Evolutionary conservation across 1,140 invertebrate species (phyloP).

Genomic region (Formica exsecta): DNA sequence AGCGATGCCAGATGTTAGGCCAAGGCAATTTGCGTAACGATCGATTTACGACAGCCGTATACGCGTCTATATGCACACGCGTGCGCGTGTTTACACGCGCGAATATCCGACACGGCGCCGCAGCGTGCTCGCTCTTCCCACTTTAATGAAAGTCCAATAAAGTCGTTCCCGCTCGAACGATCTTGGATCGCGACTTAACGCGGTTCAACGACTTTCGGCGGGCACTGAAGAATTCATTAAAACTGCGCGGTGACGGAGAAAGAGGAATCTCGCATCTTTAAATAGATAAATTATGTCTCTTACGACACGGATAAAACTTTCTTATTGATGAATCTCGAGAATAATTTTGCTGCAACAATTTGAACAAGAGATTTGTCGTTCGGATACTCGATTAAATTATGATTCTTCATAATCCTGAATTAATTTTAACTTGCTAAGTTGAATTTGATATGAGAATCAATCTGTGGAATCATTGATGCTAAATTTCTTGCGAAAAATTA

Average conservation of each 20-base stretch:
- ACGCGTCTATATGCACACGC: background rate
- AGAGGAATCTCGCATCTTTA: constrained; percentile 34
- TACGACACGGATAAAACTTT: constrained; percentile 14
- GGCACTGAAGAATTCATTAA: constrained; percentile 60
- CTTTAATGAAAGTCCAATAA: constrained; percentile 76
- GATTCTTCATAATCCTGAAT: background rate
- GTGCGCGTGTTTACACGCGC: background rate
- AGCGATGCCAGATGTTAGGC: constrained; percentile 74
- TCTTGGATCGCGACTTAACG: constrained; percentile 60
- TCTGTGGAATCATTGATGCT: background rate
- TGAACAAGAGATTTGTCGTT: too few relatives aligned
- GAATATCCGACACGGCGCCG: constrained; percentile 8
- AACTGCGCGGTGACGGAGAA: background rate
- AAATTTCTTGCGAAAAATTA: background rate
- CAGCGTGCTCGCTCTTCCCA: constrained; percentile 44
- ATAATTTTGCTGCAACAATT: constrained; percentile 36
- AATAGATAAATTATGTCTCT: constrained; percentile 36
- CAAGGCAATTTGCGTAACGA: constrained; percentile 78
- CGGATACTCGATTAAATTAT: background rate
- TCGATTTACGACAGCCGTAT: constrained; percentile 76
- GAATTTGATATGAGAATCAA: background rate
- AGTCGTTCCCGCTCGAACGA: constrained; percentile 68
- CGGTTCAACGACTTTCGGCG: constrained; percentile 45
- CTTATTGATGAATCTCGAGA: constrained; percentile 16
- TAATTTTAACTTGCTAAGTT: constrained; percentile 29